Percentiles rank a stretch among this genome's conserved stretches.
These are phyloP conservation scores for Equus quagga DNA, from an alignment of 2,113 vertebrate species.

Conservation along the genomic window DNA sequence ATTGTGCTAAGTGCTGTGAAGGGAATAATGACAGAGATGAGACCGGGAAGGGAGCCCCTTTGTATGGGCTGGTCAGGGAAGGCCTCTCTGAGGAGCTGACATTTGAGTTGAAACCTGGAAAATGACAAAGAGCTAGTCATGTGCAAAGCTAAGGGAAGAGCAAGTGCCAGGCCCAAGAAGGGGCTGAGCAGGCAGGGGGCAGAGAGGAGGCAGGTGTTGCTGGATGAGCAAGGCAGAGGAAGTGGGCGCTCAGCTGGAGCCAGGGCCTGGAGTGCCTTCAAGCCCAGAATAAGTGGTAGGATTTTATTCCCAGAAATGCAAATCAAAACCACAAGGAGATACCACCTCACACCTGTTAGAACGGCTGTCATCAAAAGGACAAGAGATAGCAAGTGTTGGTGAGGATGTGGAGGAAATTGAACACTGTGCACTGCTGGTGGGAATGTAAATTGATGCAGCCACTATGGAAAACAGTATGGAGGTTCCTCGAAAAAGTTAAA, in stretches of 20 bases:
- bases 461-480: neutral
- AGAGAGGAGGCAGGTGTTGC: neutral
- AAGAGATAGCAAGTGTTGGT: neutral
- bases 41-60: neutral
- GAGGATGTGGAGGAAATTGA: neutral
- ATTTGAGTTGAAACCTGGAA: neutral
- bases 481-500: neutral
- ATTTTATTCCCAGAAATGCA: neutral
- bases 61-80: neutral
- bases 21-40: neutral
- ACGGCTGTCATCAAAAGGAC: neutral
- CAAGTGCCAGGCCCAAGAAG: neutral
- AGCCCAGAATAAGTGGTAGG: neutral
- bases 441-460: neutral
- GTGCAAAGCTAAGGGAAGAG: neutral
- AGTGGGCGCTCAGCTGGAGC: neutral
- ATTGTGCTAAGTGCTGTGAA: neutral
- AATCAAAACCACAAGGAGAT: neutral
- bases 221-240: neutral
- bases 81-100: neutral
- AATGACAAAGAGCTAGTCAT: neutral
- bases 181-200: neutral
- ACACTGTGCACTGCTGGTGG: neutral
- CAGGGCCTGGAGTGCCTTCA: neutral
- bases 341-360: neutral